Conservation (phyloP, 2,888 invertebrate genomes). For the Sphecodes monilicornis region DNA sequence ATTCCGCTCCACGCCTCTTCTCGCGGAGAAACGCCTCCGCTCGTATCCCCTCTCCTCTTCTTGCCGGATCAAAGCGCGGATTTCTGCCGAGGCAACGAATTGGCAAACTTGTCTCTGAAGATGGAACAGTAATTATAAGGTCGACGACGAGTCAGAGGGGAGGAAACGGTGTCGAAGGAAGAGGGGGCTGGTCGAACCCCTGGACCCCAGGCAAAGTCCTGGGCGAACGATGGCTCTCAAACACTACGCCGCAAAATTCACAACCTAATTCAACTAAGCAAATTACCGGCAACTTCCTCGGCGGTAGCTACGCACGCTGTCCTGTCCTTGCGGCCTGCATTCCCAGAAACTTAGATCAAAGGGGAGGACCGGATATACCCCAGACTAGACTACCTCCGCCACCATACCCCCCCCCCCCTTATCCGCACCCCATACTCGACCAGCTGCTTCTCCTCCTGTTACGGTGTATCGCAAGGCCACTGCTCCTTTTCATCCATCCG, state of each 20-base stretch:
- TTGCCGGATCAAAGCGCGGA: constrained; percentile 71
- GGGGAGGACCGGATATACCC: constrained; percentile 60
- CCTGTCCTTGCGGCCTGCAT: constrained; percentile 76
- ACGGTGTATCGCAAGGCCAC: constrained; percentile 46
- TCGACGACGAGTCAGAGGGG: constrained; percentile 37
- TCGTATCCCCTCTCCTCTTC: constrained; percentile 52
- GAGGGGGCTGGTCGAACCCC: constrained; percentile 22
- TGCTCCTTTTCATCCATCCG: constrained; percentile 52
- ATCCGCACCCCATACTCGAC: neutral
- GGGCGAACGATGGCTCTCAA: constrained; percentile 73
- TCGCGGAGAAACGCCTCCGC: constrained; percentile 26
- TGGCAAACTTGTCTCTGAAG: constrained; percentile 68
- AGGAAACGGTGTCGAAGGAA: constrained; percentile 9
- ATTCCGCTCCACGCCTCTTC: constrained; percentile 46
- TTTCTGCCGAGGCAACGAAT: constrained; percentile 69
- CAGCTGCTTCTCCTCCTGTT: constrained; percentile 26
- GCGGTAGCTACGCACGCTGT: constrained; percentile 73
- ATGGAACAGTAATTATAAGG: constrained; percentile 77
- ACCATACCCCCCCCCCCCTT: constrained; percentile 15
- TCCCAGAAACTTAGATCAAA: constrained; percentile 81
- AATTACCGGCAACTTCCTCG: constrained; percentile 78
- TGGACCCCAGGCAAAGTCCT: constrained; percentile 44
- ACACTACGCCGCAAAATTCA: constrained; percentile 78
- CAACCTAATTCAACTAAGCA: constrained; percentile 81
- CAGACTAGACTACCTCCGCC: constrained; percentile 4